phyloP scores from a whole-genome alignment of 2,888 invertebrate genomes.

The Torymus tubicola region DNA sequence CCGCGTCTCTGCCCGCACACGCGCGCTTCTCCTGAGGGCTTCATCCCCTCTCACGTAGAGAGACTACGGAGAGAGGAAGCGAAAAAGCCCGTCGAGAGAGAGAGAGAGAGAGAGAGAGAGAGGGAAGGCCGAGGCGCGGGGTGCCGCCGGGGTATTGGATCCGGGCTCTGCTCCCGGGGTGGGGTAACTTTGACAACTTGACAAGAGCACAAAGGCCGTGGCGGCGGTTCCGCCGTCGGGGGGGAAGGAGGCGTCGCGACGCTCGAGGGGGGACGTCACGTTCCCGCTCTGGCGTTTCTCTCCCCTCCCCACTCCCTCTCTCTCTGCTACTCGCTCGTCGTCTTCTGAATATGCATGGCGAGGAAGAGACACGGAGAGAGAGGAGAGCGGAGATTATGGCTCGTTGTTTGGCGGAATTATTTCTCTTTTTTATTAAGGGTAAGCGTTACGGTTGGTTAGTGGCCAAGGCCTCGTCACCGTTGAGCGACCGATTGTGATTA shows the following conservation, averaged over 20 bases:
- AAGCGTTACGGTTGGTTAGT: not conserved
- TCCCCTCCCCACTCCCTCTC: slow-evolving; percentile 47
- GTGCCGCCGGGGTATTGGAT: slow-evolving; percentile 53
- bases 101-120: slow-evolving; percentile 3
- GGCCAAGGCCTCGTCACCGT: not conserved
- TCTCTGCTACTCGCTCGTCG: slow-evolving; percentile 16
- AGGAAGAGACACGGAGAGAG: not conserved
- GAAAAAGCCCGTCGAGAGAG: not conserved
- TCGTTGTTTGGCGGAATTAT: slow-evolving; percentile 41
- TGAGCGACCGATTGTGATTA: not conserved
- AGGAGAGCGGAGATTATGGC: slow-evolving; percentile 43
- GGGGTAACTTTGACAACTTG: slow-evolving; percentile 76
- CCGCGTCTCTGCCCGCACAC: not conserved
- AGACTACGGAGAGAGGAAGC: not conserved
- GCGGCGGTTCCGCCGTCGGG: slow-evolving; percentile 60
- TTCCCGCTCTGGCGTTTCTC: slow-evolving; percentile 22
- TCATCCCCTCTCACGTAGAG: slow-evolving; percentile 42
- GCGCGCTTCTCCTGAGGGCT: slow-evolving; percentile 35
- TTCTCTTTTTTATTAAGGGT: not conserved
- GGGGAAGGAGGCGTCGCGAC: slow-evolving; percentile 78
- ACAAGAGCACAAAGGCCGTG: slow-evolving; percentile 77
- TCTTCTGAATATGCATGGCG: slow-evolving; percentile 55
- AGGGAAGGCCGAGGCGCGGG: slow-evolving; percentile 7
- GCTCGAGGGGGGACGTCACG: slow-evolving; percentile 67
- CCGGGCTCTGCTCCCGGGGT: slow-evolving; percentile 46